Evolutionary conservation across 2,888 invertebrate species (phyloP).

Genomic region (Dilophus febrilis): DNA sequence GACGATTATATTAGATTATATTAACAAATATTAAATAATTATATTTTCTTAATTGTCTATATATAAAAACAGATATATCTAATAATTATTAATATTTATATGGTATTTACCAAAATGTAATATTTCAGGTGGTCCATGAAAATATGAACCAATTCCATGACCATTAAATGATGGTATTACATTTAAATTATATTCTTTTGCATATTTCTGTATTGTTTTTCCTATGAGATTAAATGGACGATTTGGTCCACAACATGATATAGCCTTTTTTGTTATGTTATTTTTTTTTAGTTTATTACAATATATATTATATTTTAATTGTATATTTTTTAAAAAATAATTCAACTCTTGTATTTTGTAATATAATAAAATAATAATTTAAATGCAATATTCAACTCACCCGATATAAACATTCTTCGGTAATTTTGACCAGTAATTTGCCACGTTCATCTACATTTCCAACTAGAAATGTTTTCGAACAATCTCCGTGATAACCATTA

Average conservation of each 20-base stretch:
- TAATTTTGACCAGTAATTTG: constrained; percentile 45
- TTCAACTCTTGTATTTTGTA: too few relatives aligned
- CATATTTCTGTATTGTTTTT: constrained; percentile 42
- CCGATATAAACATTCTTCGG: constrained; percentile 51
- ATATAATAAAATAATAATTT: too few relatives aligned
- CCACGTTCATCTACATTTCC: constrained; percentile 67
- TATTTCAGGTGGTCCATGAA: constrained; percentile 86
- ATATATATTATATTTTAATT: too few relatives aligned
- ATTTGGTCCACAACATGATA: constrained; percentile 42
- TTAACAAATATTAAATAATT: constrained; percentile 1
- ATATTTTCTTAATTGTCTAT: neutral
- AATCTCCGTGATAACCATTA: constrained; percentile 82
- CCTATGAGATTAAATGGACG: constrained; percentile 45
- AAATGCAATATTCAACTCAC: constrained; percentile 24
- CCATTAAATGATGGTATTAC: constrained; percentile 72
- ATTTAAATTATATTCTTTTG: constrained; percentile 40
- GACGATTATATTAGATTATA: constrained; percentile 3
- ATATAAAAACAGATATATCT: neutral
- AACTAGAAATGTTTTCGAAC: constrained; percentile 71
- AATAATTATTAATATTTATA: neutral
- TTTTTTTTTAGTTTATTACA: too few relatives aligned
- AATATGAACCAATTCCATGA: constrained; percentile 83
- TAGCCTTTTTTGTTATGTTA: too few relatives aligned
- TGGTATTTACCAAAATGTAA: constrained; percentile 54
- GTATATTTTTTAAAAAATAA: too few relatives aligned